Base-by-base conservation (phyloP, 2,113 vertebrate species). In the Pelvicachromis taeniatus region DNA sequence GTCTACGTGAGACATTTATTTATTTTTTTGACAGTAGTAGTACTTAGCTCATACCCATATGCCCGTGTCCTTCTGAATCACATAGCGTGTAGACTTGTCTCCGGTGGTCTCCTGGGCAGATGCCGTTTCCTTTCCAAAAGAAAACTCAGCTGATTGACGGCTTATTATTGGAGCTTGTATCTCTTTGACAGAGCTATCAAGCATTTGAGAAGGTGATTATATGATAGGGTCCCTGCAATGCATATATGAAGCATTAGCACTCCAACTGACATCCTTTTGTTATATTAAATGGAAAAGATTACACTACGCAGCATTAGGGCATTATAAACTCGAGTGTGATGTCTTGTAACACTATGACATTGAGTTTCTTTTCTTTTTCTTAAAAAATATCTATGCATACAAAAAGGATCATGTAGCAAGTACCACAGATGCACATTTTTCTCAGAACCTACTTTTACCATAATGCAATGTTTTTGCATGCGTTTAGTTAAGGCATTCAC, bases 131-230 rank as follows among this genome's bases (percentile, higher is more conserved):
- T 85, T 59, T 65, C 80, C 82, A 40, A 40, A 59, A 65, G 63
- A 42, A 65, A 80, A 54, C 68, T 77, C 45, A 1, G 48, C 82
- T 91, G 90, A 92, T 84, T 92, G 93, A 93, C 88, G 17, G 90
- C 84, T 88, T 89, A 93, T 93, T 91, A 91, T 38, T 58, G 73
- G 53, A 84, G 33, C 83, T 84, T 55, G 54, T n/a, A 80, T 87
- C 78, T 81, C 55, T 87, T 81, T 89, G 86, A 88, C 82, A 83
- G 63, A 33, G 35, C 48, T 86, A 58, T 89, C 56, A 65, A 80
- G 77, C 42, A 85, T 83, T 63, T 59, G 86, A 85, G 23, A 78
- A 78, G 33, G 82, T 87, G 83, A 92, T 91, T 82, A 85, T 86
- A 84, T 88, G 85, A 88, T 85, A 35, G 45, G 31, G 33, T 17